Evolutionary conservation across 2,888 invertebrate genomes (phyloP), one percentile per base, ranked within the genome.

Genomic region (Archaeoteleia sp.): DNA sequence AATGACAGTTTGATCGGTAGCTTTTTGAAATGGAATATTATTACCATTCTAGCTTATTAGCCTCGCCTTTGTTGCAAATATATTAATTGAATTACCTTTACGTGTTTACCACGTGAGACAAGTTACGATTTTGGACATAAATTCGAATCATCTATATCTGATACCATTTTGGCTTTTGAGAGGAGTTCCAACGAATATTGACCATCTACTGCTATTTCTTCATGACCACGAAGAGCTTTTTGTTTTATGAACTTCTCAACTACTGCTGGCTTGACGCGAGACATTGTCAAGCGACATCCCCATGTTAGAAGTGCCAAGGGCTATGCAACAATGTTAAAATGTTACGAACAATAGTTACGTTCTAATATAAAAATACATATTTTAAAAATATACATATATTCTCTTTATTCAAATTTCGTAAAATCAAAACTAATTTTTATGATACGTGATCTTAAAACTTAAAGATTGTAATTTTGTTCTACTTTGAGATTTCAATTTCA

Each of bases 281-380:
- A 91, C 91, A 94, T 91, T 74, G 88, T 88, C 40, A 94, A 82
- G 40, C 89, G 88, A 73, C 90, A 90, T 17, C 94, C 93, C 94
- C 94, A 95, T 0, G 92, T 87, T 0, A 94, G 84, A 69, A 95
- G 78, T 1, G 91, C 93, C 27, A 95, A 82, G 0, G 94, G 94
- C 91, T 92, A 81, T 57, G 87, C 70, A 71, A 35, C 67, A 74
- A n/a, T n/a, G n/a, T n/a, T 49, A 61, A 67, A 70, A 27, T 12
- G 14, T 12, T 30, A 14, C n/a, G n/a, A n/a, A n/a, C n/a, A n/a
- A n/a, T n/a, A n/a, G n/a, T n/a, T n/a, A n/a, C n/a, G n/a, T n/a
- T n/a, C n/a, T n/a, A n/a, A n/a, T n/a, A n/a, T n/a, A n/a, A n/a
- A n/a, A n/a, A n/a, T n/a, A n/a, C n/a, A n/a, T n/a, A n/a, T n/a